phyloP scores from a whole-genome alignment of 2,797 vertebrate species.

The Sebastiscus albofasciatus region DNA sequence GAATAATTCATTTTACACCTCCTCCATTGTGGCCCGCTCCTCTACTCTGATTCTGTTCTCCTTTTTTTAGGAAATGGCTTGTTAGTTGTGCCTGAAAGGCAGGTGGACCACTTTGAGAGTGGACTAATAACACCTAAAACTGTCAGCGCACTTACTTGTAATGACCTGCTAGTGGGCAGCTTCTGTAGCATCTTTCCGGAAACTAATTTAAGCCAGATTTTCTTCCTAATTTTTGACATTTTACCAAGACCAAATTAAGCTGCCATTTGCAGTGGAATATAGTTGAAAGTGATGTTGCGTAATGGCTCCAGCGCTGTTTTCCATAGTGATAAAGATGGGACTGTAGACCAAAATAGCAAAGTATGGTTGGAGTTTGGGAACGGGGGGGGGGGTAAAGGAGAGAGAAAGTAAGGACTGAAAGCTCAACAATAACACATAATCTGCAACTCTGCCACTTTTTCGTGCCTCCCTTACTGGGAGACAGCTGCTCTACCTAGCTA shows the following conservation, averaged over 20 bases:
- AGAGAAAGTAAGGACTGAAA: slow-evolving; percentile 61
- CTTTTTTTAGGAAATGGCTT: slow-evolving; percentile 40
- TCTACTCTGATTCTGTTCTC: slow-evolving; percentile 31
- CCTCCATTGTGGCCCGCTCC: slow-evolving; percentile 24
- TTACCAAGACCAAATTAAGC: slow-evolving; percentile 13
- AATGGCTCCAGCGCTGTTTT: slow-evolving; percentile 56
- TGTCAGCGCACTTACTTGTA: slow-evolving; percentile 25
- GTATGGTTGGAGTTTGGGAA: slow-evolving; percentile 45
- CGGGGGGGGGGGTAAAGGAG: neutral
- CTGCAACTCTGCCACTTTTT: slow-evolving; percentile 77
- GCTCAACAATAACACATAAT: slow-evolving; percentile 79
- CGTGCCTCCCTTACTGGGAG: slow-evolving; percentile 64
- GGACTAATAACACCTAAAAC: slow-evolving; percentile 34
- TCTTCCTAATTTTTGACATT: neutral
- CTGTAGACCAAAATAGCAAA: slow-evolving; percentile 62
- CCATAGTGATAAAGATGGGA: slow-evolving; percentile 54
- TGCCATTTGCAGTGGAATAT: slow-evolving; percentile 54
- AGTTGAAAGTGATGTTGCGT: slow-evolving; percentile 42
- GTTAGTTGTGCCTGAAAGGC: slow-evolving; percentile 51
- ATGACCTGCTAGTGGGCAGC: slow-evolving; percentile 11
- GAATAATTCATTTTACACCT: slow-evolving; percentile 72
- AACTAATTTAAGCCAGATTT: slow-evolving; percentile 32
- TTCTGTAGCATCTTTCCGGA: neutral
- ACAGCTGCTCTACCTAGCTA: slow-evolving; percentile 76
- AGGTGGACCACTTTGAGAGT: slow-evolving; percentile 28